A percentile compares a stretch with the other conserved stretches of the same genome.
Evolutionary conservation across 2,888 invertebrate species (phyloP).

Genomic region (Cyclophora albipunctata): DNA sequence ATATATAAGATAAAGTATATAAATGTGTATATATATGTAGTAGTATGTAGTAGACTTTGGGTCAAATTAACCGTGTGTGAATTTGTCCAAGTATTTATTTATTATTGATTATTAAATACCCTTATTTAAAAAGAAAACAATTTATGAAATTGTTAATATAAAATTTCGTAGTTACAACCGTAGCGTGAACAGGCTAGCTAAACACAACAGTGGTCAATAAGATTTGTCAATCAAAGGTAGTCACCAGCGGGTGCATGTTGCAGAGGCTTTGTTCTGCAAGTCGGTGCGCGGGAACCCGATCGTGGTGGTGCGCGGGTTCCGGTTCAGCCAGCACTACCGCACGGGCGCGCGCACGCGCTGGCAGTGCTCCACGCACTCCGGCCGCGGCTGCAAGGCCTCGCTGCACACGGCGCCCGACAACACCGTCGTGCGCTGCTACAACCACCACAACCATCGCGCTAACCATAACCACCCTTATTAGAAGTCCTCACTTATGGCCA

Average conservation of each 20-base stretch:
- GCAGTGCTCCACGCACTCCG: constrained; percentile 1
- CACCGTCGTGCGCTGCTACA: not conserved
- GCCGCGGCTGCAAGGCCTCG: constrained; percentile 4
- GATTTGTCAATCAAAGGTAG: no score
- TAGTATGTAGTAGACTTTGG: no score
- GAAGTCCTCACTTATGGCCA: no score
- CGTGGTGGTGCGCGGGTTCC: not conserved
- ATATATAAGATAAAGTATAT: no score
- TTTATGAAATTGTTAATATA: not conserved
- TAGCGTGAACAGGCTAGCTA: no score
- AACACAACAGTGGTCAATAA: no score
- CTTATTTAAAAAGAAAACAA: not conserved
- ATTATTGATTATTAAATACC: no score
- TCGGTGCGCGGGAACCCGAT: constrained; percentile 3
- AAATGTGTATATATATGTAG: no score
- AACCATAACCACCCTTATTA: no score
- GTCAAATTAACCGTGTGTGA: no score
- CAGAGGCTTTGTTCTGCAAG: not conserved
- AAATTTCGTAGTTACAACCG: not conserved
- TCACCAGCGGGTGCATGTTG: not conserved
- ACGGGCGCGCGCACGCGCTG: constrained; percentile 1
- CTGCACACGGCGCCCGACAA: not conserved
- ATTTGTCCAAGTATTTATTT: no score
- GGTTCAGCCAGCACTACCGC: not conserved
- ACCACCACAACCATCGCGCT: no score